Conservation (phyloP, 2,113 vertebrate genomes). For the Spermophilus dauricus region DNA sequence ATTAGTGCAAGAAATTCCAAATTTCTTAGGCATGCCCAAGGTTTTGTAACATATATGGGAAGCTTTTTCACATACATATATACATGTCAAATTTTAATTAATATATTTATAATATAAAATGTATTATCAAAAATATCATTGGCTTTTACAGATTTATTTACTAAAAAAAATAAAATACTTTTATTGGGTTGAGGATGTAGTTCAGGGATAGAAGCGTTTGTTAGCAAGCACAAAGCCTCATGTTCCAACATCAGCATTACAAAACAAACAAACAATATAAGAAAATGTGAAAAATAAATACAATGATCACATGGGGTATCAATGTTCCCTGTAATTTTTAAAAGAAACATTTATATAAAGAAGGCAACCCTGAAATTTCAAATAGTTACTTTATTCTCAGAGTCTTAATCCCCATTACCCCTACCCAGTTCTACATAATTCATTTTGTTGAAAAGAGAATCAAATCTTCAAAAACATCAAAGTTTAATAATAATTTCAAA, state of each 20-base stretch:
- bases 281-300: constrained; percentile 11
- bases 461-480: neutral
- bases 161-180: neutral
- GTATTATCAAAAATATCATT: neutral
- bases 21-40: neutral
- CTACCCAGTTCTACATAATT: neutral
- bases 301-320: neutral
- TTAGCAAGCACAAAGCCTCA: neutral
- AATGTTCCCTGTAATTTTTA: neutral
- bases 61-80: neutral
- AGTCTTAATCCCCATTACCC: neutral
- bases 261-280: neutral
- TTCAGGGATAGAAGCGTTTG: neutral
- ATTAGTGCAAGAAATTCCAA: neutral
- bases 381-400: neutral
- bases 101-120: neutral
- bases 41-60: neutral
- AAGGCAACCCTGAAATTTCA: neutral
- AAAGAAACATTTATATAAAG: neutral
- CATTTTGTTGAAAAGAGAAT: neutral
- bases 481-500: neutral
- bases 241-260: neutral
- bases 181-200: neutral
- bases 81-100: too few species aligned
- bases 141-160: too few species aligned